Percentiles rank a stretch among this genome's conserved stretches.
Conservation (phyloP, 1,140 invertebrate species). For the Brachystomella parvula region DNA sequence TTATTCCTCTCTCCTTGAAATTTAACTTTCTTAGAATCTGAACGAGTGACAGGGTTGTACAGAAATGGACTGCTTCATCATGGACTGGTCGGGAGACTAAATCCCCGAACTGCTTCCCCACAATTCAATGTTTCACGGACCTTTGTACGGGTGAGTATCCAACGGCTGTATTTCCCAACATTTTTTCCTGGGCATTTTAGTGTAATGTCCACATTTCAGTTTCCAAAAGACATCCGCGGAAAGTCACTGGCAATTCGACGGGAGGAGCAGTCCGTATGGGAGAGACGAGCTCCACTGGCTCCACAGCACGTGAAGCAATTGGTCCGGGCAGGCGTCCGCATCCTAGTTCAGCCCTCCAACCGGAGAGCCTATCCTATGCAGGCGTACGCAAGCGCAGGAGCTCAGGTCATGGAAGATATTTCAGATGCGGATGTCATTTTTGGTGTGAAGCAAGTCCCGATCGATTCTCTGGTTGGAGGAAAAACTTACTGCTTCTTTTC, state of each 20-base stretch:
- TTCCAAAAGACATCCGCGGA: slow-evolving; percentile 35
- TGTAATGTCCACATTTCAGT: not conserved
- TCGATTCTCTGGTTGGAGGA: slow-evolving; percentile 84
- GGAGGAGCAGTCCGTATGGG: slow-evolving; percentile 97
- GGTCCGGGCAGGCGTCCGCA: slow-evolving; percentile 77
- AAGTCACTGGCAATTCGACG: slow-evolving; percentile 74
- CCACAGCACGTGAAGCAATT: slow-evolving; percentile 84
- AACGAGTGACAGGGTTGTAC: not conserved
- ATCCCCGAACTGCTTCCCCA: not conserved
- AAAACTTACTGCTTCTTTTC: slow-evolving; percentile 99
- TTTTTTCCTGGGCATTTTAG: no score
- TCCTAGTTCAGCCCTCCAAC: slow-evolving; percentile 97
- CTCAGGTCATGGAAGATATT: slow-evolving; percentile 90
- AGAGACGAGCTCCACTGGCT: slow-evolving; percentile 86
- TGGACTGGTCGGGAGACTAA: not conserved
- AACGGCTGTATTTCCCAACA: no score
- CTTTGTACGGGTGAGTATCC: not conserved
- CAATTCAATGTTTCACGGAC: not conserved
- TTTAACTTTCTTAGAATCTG: no score
- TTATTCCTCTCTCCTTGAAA: not conserved
- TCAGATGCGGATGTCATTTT: slow-evolving; percentile 91
- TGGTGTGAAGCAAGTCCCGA: slow-evolving; percentile 94
- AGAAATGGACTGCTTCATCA: not conserved
- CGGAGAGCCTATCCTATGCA: slow-evolving; percentile 93
- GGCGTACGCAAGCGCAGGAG: slow-evolving; percentile 79